Evolutionary conservation across 37 sponge, comb jelly and placozoan genomes (phyloP).

Genomic region (Petrosia ficiformis): DNA sequence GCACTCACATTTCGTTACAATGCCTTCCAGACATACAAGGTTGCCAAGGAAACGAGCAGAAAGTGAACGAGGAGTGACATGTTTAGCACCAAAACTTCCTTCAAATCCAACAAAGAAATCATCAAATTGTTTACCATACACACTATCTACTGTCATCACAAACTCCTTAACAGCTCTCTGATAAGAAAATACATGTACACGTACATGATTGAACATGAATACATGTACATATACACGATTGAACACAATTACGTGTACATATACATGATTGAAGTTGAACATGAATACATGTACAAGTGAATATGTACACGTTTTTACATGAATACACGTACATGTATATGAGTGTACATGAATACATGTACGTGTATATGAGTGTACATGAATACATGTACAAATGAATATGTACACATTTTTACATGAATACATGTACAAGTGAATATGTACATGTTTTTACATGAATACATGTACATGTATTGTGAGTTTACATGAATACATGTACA

Average conservation of each 20-base stretch:
- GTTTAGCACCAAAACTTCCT: constrained; percentile 94
- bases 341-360: too few species aligned
- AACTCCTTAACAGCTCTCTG: constrained; percentile 82
- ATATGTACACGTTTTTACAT: neutral
- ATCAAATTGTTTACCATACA: constrained; percentile 80
- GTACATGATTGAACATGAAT: neutral
- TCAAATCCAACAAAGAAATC: constrained; percentile 96
- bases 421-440: too few species aligned
- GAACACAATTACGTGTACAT: too few species aligned
- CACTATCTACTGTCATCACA: constrained; percentile 79
- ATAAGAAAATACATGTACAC: neutral
- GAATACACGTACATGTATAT: too few species aligned
- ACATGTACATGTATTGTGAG: too few species aligned
- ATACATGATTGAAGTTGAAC: too few species aligned
- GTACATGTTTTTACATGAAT: too few species aligned
- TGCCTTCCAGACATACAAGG: constrained; percentile 96
- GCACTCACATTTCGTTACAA: constrained; percentile 89
- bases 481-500: too few species aligned
- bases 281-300: too few species aligned
- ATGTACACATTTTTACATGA: too few species aligned
- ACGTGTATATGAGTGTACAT: too few species aligned
- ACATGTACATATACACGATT: neutral
- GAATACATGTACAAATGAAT: too few species aligned
- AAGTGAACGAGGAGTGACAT: constrained; percentile 88
- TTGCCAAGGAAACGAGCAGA: constrained; percentile 80